Percentiles rank a stretch among this genome's conserved stretches.
Conservation (phyloP, 2,888 invertebrate genomes). For the Lucinisca nassula region DNA sequence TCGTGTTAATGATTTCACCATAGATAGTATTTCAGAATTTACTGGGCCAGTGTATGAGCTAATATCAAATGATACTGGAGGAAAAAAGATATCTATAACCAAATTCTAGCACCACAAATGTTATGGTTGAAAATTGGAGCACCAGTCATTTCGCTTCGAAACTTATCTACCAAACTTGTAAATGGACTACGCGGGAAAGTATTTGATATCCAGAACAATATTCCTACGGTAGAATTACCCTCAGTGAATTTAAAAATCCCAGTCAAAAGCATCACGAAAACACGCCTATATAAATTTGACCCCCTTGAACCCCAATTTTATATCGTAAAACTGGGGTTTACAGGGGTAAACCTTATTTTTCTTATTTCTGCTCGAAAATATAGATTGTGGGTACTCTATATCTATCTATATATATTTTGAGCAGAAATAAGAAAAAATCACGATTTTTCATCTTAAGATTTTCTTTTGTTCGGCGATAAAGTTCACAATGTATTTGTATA, state of each 20-base stretch:
- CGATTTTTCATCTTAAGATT: too few relatives aligned
- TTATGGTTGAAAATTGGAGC: conserved; percentile 39
- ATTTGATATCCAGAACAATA: conserved; percentile 21
- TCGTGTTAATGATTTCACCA: conserved; percentile 39
- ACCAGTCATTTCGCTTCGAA: conserved; percentile 35
- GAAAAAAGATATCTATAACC: neutral
- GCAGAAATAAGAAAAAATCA: too few relatives aligned
- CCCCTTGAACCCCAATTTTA: too few relatives aligned
- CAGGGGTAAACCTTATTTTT: too few relatives aligned
- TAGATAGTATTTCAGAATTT: neutral
- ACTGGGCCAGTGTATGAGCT: conserved; percentile 22
- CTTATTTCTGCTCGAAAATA: too few relatives aligned
- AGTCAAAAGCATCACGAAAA: too few relatives aligned
- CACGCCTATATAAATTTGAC: too few relatives aligned
- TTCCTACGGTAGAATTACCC: conserved; percentile 31
- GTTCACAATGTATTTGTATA: too few relatives aligned
- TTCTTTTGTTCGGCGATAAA: too few relatives aligned
- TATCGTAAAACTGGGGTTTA: too few relatives aligned
- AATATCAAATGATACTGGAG: conserved; percentile 23
- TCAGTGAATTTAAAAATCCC: conserved; percentile 2
- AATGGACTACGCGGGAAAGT: neutral
- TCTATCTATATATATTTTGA: too few relatives aligned
- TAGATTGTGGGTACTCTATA: too few relatives aligned
- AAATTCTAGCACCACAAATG: conserved; percentile 7
- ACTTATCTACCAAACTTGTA: conserved; percentile 21